These are phyloP conservation scores for Calypte anna DNA, from an alignment of 2,113 vertebrate genomes.

Conservation along the genomic window DNA sequence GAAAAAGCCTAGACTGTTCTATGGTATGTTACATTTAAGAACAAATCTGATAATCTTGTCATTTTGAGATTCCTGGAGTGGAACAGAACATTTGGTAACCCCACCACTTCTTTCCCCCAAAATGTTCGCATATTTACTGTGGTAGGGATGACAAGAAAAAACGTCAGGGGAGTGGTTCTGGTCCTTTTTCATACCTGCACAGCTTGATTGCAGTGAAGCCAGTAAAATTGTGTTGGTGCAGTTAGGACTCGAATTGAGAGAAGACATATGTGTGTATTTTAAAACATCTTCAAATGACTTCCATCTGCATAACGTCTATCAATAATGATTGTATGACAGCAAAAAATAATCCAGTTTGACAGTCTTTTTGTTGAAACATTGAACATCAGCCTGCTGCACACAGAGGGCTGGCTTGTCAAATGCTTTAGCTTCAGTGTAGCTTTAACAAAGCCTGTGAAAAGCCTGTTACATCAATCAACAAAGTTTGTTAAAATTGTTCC, in stretches of 20 bases:
- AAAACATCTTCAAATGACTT: slow-evolving; percentile 1
- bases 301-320: slow-evolving; percentile 14
- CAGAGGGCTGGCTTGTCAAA: not conserved
- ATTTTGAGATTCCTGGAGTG: slow-evolving; percentile 37
- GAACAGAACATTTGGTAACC: slow-evolving; percentile 10
- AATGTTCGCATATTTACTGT: slow-evolving; percentile 29
- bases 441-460: not conserved
- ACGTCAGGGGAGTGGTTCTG: not conserved
- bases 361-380: not conserved
- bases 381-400: not conserved
- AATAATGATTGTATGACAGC: slow-evolving; percentile 29
- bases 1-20: slow-evolving; percentile 25
- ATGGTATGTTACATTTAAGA: slow-evolving; percentile 39
- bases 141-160: slow-evolving; percentile 1
- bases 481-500: not conserved
- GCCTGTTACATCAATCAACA: not conserved
- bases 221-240: not conserved
- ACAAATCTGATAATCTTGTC: slow-evolving; percentile 12
- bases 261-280: slow-evolving; percentile 22
- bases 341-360: slow-evolving; percentile 34
- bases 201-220: not conserved
- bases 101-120: not conserved
- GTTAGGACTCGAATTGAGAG: not conserved
- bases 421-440: not conserved
- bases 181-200: slow-evolving; percentile 42